These are phyloP conservation scores for Cerceris ruficornis DNA, from an alignment of 2,888 invertebrate species.

Conservation along the genomic window DNA sequence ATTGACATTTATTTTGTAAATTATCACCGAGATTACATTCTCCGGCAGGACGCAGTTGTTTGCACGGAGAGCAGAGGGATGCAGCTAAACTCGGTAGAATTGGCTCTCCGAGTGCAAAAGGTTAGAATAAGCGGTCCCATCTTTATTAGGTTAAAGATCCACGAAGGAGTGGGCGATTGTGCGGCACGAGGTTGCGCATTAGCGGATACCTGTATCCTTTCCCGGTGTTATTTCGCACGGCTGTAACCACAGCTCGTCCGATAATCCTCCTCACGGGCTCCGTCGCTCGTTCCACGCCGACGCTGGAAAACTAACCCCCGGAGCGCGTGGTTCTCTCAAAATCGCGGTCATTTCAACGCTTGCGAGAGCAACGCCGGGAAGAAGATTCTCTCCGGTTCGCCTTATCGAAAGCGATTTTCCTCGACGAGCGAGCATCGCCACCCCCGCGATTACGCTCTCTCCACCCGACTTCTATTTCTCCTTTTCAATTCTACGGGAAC, in stretches of 20 bases:
- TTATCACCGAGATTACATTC: too few species aligned
- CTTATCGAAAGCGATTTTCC: conserved; percentile 62
- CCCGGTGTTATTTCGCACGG: conserved; percentile 44
- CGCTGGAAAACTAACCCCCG: conserved; percentile 31
- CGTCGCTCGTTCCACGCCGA: conserved; percentile 7
- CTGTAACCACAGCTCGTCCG: conserved; percentile 38
- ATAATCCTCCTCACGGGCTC: conserved; percentile 35
- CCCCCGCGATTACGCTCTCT: conserved; percentile 43
- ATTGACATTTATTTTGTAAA: too few species aligned
- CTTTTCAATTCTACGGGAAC: conserved; percentile 44
- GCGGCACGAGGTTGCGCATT: conserved; percentile 17
- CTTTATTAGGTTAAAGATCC: conserved; percentile 1
- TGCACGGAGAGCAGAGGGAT: too few species aligned
- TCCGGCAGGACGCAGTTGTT: too few species aligned
- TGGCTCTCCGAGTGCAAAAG: neutral
- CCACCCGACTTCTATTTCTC: conserved; percentile 33
- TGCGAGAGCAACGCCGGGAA: conserved; percentile 20
- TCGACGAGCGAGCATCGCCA: conserved; percentile 24
- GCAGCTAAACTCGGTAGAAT: neutral
- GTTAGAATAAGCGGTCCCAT: neutral
- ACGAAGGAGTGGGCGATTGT: neutral
- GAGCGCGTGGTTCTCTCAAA: conserved; percentile 33
- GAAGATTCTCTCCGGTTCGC: conserved; percentile 51
- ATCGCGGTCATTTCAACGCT: conserved; percentile 54
- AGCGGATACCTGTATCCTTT: conserved; percentile 4